Percentiles rank a stretch among this genome's conserved stretches.
phyloP scores from a whole-genome alignment of 1,140 invertebrate genomes.

The Chironomus striatipennis region DNA sequence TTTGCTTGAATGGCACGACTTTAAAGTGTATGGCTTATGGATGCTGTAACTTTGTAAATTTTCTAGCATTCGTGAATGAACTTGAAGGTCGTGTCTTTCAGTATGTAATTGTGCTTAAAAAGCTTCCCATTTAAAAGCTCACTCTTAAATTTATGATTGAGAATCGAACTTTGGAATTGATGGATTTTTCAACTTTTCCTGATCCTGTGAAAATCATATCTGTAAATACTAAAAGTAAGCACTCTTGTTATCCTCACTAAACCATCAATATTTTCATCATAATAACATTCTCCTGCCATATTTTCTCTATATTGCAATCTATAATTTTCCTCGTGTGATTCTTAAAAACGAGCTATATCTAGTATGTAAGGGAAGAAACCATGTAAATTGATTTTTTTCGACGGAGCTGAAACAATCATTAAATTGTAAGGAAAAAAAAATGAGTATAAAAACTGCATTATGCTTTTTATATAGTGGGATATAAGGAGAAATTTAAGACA shows the following conservation, averaged over 20 bases:
- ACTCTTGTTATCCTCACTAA: not conserved
- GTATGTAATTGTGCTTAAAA: no score
- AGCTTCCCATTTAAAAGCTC: no score
- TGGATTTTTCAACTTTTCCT: no score
- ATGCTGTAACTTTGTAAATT: no score
- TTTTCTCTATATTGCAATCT: no score
- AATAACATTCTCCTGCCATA: no score
- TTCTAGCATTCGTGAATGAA: no score
- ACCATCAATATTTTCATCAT: not conserved
- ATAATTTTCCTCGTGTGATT: not conserved
- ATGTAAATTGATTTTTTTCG: conserved; percentile 11
- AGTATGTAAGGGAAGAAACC: not conserved
- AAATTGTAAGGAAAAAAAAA: not conserved
- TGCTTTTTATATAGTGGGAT: not conserved
- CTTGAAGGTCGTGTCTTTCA: no score
- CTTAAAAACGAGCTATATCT: not conserved
- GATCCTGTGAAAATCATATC: not conserved
- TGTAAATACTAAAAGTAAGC: not conserved
- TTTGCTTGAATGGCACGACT: no score
- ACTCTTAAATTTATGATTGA: no score
- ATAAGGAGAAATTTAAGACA: not conserved
- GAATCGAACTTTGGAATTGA: no score
- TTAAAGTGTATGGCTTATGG: no score
- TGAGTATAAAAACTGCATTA: not conserved
- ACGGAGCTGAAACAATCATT: conserved; percentile 22